These are phyloP conservation scores for Lamprologus speciosus DNA, from an alignment of 2,113 vertebrate genomes.

Conservation along the genomic window DNA sequence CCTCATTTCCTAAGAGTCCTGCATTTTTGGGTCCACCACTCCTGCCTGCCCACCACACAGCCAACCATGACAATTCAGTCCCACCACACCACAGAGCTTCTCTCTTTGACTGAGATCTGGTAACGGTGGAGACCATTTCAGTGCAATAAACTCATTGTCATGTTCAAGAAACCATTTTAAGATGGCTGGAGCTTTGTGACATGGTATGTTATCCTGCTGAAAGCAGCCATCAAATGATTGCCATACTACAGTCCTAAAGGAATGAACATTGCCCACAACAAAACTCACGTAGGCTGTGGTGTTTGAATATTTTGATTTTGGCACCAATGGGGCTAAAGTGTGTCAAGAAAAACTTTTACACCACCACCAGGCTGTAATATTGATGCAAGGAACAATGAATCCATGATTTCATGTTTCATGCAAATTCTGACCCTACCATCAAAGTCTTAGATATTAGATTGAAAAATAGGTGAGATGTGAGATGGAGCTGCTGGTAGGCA, in stretches of 20 bases:
- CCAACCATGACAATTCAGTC: background rate
- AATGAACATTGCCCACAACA: background rate
- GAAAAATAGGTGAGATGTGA: background rate
- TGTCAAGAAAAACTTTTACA: background rate
- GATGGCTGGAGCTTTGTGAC: background rate
- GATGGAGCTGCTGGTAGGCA: background rate
- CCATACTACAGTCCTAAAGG: background rate
- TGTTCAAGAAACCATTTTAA: background rate
- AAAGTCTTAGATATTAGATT: background rate
- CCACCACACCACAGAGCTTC: background rate
- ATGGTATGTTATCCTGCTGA: background rate
- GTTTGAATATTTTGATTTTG: background rate
- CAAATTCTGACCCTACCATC: background rate
- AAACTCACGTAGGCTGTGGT: background rate
- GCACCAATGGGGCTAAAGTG: background rate
- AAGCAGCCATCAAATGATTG: background rate
- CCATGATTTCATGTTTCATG: background rate
- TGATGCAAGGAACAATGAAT: background rate
- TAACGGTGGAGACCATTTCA: background rate
- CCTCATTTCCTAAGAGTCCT: too few species aligned
- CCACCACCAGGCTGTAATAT: background rate
- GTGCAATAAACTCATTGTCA: background rate
- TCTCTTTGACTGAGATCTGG: background rate
- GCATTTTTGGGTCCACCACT: too few species aligned
- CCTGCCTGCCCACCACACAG: too few species aligned